Conservation (phyloP, 2,797 vertebrate genomes). For the Ammospiza maritima region DNA sequence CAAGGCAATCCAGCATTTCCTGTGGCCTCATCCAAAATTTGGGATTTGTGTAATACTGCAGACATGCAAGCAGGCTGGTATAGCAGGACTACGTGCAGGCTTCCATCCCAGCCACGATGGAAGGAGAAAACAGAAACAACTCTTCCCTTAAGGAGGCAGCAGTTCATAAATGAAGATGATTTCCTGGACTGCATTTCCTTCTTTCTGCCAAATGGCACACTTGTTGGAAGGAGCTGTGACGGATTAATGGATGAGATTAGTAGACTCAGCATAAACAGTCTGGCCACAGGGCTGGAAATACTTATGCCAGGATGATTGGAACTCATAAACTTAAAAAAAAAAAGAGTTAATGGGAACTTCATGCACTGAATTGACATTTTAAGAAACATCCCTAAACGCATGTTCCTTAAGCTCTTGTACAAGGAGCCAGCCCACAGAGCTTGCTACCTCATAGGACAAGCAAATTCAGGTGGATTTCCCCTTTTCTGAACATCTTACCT, state of each 20-base stretch:
- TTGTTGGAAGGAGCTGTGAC: neutral
- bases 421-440: neutral
- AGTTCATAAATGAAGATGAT: neutral
- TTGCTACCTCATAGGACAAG: neutral
- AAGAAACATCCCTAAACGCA: neutral
- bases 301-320: neutral
- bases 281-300: neutral
- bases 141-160: neutral
- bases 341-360: neutral
- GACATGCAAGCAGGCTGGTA: neutral
- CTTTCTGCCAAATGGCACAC: neutral
- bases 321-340: neutral
- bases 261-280: neutral
- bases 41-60: neutral
- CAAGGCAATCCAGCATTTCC: neutral
- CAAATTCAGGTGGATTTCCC: neutral
- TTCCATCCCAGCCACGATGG: neutral
- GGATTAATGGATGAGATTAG: neutral
- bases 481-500: neutral
- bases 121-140: neutral
- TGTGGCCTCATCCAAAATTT: neutral
- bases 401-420: neutral
- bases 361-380: neutral
- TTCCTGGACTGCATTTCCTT: rapidly evolving
- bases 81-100: neutral